These are phyloP conservation scores for Diglossa brunneiventris DNA, from an alignment of 2,113 vertebrate genomes.

Conservation along the genomic window DNA sequence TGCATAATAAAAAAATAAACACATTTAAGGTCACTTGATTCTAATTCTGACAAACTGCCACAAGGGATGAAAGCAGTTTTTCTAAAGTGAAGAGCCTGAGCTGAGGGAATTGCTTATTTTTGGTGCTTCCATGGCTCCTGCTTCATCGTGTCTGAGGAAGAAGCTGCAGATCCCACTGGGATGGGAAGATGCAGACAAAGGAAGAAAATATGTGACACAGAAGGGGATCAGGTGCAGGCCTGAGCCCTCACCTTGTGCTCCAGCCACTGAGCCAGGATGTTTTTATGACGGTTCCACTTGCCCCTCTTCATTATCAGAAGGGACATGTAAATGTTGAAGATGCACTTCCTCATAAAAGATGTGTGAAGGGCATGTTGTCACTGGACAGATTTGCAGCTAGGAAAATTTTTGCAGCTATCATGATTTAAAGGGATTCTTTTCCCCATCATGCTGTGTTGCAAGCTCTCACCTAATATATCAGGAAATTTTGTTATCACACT, in stretches of 20 bases:
- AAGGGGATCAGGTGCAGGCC: not conserved
- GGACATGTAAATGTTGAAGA: not conserved
- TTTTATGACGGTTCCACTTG: not conserved
- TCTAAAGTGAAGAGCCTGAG: not conserved
- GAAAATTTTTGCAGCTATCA: not conserved
- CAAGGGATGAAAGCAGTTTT: not conserved
- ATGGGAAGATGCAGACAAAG: not conserved
- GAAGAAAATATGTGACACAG: not conserved
- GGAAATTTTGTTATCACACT: fast-evolving
- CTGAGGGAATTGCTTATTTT: not conserved
- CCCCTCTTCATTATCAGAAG: not conserved
- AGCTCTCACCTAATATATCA: not conserved
- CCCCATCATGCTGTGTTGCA: not conserved
- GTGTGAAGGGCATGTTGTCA: not conserved
- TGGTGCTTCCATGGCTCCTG: not conserved
- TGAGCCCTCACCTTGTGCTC: not conserved
- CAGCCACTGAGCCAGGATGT: not conserved
- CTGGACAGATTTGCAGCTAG: not conserved
- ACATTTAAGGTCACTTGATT: slow-evolving; percentile 19
- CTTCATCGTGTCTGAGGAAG: not conserved
- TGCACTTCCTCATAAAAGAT: not conserved
- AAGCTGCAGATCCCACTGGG: not conserved
- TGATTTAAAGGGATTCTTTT: not conserved
- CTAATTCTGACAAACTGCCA: slow-evolving; percentile 24
- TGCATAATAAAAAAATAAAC: slow-evolving; percentile 27